These are phyloP conservation scores for Tympanuchus pallidicinctus DNA, from an alignment of 2,113 vertebrate species.

Conservation along the genomic window DNA sequence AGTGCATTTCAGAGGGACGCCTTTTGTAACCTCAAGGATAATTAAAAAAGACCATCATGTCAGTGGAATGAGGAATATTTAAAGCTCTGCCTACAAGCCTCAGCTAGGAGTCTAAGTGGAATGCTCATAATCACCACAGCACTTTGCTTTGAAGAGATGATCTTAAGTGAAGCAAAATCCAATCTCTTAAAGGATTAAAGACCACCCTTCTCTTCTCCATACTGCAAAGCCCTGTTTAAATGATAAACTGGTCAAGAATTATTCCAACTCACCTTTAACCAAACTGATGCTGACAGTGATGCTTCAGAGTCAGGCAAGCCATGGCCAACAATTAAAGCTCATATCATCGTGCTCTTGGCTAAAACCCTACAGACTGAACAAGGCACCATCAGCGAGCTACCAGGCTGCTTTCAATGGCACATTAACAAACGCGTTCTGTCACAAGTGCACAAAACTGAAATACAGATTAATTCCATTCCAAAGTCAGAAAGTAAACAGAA, in stretches of 20 bases:
- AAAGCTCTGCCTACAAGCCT: background rate
- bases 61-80: background rate
- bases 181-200: constrained; percentile 11
- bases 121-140: background rate
- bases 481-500: background rate
- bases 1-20: background rate
- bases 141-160: background rate
- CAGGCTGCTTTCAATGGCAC: background rate
- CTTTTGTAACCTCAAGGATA: background rate
- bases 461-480: background rate
- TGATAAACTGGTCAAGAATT: background rate
- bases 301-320: background rate
- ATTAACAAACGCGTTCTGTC: background rate
- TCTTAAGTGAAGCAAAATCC: constrained; percentile 7
- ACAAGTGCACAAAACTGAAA: background rate
- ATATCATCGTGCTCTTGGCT: background rate
- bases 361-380: background rate
- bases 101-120: background rate
- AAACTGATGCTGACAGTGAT: background rate
- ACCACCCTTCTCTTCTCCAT: background rate
- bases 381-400: background rate
- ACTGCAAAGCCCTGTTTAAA: background rate
- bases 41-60: background rate
- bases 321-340: background rate
- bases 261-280: background rate